Evolutionary conservation across 2,888 invertebrate genomes (phyloP), one percentile per base, ranked within the genome.

Genomic region (Cantharis flavilabris): DNA sequence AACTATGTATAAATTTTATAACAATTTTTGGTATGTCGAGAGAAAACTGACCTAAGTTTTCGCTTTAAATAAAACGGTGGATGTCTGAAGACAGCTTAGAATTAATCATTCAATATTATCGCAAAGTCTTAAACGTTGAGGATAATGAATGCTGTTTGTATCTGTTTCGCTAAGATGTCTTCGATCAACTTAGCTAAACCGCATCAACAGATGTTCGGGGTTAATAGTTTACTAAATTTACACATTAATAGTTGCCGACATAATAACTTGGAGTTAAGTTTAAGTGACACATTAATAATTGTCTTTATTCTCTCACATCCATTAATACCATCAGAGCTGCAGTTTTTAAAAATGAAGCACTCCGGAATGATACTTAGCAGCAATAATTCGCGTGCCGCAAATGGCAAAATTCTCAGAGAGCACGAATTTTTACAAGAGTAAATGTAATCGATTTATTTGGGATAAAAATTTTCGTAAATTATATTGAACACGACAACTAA

Each of bases 401-500:
- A 49, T 49, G 49, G 49, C 49, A n/a, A 49, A n/a, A 49, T 49
- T 49, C 49, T 49, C 49, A 49, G 49, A 33, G 33, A 49, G 49
- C 49, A 49, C n/a, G 5, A 49, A 49, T 49, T 49, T 49, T 49
- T 49, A 49, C 5, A n/a, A 49, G 49, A 49, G 49, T 49, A 49
- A 49, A 49, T n/a, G 49, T 49, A 49, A 49, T 49, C 49, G 49
- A 49, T 49, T 49, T 49, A 49, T 49, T 49, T 49, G n/a, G 49
- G 49, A 49, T 49, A 49, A 49, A 49, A 49, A 49, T 49, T 49
- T 49, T 49, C 49, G 7, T 49, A 49, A 49, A 49, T 49, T 49
- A 49, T 72, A 72, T 72, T 30, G 73, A 70, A 73, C 69, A 62
- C 64, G 75, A 75, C 75, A 67, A 71, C 75, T 70, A 49, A 70